A percentile compares a stretch with the other conserved stretches of the same genome.
Evolutionary conservation across 2,113 vertebrate genomes (phyloP).

Genomic region (Oenanthe melanoleuca): DNA sequence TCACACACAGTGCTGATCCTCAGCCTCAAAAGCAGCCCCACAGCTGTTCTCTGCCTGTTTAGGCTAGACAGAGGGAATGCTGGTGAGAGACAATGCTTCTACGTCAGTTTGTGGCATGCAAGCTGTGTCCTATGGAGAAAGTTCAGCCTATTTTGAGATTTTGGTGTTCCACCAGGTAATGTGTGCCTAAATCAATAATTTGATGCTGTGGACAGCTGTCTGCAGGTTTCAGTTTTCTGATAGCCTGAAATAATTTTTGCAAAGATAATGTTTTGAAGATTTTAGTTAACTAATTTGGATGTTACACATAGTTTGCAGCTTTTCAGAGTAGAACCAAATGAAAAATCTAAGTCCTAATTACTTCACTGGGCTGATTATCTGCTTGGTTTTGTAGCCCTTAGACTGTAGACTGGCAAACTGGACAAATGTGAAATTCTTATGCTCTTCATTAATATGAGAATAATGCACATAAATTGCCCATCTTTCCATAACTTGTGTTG

Average conservation of each 20-base stretch:
- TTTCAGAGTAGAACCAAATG: background rate
- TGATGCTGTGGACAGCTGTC: background rate
- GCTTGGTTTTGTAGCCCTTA: background rate
- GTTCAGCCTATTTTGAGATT: background rate
- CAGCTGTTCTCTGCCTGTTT: background rate
- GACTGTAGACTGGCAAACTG: background rate
- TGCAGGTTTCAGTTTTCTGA: background rate
- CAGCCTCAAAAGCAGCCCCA: background rate
- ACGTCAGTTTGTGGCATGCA: background rate
- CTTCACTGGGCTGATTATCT: background rate
- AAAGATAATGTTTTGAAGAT: background rate
- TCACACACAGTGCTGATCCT: background rate
- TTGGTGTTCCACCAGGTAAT: background rate
- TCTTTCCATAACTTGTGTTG: background rate
- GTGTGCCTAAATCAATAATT: background rate
- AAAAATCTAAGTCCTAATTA: background rate
- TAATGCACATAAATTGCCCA: background rate
- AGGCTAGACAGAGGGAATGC: background rate
- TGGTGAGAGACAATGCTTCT: rapidly evolving
- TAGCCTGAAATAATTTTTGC: background rate
- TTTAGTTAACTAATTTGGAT: background rate
- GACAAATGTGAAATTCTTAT: background rate
- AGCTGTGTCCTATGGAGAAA: background rate
- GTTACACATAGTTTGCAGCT: background rate
- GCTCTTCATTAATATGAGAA: background rate